Percentiles rank a stretch among this genome's conserved stretches.
Conservation (phyloP, 2,888 invertebrate species). For the Therioaphis trifolii region DNA sequence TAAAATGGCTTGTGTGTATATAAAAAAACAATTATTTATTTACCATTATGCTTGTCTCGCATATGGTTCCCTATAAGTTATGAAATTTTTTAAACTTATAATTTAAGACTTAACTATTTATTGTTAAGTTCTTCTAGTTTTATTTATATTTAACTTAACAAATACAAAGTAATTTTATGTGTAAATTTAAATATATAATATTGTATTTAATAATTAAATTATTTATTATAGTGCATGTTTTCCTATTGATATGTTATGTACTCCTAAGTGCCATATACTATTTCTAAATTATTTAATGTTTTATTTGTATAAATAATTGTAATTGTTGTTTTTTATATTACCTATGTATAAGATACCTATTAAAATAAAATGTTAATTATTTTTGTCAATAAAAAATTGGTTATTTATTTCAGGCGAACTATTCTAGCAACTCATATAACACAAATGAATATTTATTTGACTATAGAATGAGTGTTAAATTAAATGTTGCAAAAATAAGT, state of each 20-base stretch:
- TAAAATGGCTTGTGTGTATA: neutral
- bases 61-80: slow-evolving; percentile 23
- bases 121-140: slow-evolving; percentile 12
- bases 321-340: slow-evolving; percentile 32
- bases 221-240: slow-evolving; percentile 30
- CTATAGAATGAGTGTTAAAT: neutral
- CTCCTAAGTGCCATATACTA: slow-evolving; percentile 53
- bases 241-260: slow-evolving; percentile 55
- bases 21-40: slow-evolving; percentile 41
- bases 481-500: no score
- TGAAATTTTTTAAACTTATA: neutral
- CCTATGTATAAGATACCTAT: slow-evolving; percentile 43
- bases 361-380: slow-evolving; percentile 46
- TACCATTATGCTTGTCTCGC: neutral
- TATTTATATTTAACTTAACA: neutral
- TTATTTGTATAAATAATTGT: neutral
- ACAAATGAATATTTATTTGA: slow-evolving; percentile 30
- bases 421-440: slow-evolving; percentile 43
- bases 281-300: slow-evolving; percentile 37
- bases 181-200: neutral
- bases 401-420: slow-evolving; percentile 38
- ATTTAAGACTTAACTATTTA: slow-evolving; percentile 32
- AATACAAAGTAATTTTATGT: neutral
- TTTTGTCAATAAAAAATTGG: neutral
- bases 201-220: no score